Evolutionary conservation across 2,888 invertebrate species (phyloP).

Genomic region (Macrostomum cliftonense): DNA sequence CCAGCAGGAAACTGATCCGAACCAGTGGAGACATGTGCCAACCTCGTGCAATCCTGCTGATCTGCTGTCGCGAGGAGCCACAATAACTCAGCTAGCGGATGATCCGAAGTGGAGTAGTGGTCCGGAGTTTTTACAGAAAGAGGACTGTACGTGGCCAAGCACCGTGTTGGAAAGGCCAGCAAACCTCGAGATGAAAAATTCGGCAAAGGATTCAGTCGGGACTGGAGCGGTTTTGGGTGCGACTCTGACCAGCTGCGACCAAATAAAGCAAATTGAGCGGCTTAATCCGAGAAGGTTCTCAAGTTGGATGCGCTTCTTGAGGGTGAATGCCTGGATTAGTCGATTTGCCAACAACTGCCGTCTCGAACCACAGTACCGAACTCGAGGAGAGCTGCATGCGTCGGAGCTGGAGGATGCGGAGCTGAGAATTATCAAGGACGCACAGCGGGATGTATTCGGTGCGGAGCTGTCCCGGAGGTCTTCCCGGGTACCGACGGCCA

Average conservation of each 20-base stretch:
- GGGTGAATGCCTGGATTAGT: slow-evolving; percentile 3
- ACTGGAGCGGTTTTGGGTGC: background rate
- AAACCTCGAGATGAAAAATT: background rate
- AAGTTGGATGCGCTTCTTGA: background rate
- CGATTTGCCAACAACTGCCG: slow-evolving; percentile 3
- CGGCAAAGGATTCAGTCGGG: background rate
- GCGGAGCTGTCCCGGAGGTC: no score
- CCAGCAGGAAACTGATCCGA: slow-evolving; percentile 4
- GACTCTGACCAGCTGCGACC: background rate
- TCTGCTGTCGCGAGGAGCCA: slow-evolving; percentile 3
- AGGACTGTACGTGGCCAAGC: background rate
- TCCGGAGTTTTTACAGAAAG: slow-evolving; percentile 1
- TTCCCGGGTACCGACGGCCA: no score
- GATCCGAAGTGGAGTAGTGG: slow-evolving; percentile 8
- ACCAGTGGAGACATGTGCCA: slow-evolving; percentile 8
- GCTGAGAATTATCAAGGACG: background rate
- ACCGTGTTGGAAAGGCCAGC: no score
- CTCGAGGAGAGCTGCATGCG: background rate
- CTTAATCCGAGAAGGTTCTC: slow-evolving; percentile 2
- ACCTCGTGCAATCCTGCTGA: slow-evolving; percentile 9
- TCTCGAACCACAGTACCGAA: background rate
- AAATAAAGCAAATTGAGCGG: background rate
- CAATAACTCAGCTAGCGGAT: background rate
- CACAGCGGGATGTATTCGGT: slow-evolving; percentile 2
- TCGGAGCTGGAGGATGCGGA: slow-evolving; percentile 2